A percentile compares a stretch with the other conserved stretches of the same genome.
These are phyloP conservation scores for Eira barbara DNA, from an alignment of 2,113 vertebrate species.

Conservation along the genomic window DNA sequence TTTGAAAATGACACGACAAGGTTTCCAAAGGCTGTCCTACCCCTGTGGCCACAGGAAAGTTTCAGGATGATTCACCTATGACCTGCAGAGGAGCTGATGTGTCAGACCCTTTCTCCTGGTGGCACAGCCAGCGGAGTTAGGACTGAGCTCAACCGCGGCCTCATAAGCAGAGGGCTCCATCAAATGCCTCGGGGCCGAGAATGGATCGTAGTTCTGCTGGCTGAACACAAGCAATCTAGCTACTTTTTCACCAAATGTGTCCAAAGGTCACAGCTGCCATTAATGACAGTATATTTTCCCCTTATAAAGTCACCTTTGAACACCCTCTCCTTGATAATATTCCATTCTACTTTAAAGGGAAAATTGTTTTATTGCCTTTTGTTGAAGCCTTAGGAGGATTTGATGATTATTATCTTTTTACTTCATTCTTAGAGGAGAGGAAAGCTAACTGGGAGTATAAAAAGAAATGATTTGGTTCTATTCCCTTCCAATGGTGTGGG, in stretches of 20 bases:
- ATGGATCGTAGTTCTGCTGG: not conserved
- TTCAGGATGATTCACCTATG: not conserved
- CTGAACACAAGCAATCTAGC: not conserved
- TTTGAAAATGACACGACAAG: not conserved
- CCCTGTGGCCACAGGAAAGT: not conserved
- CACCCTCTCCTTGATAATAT: not conserved
- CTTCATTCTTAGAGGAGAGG: not conserved
- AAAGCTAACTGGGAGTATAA: not conserved
- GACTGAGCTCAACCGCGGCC: not conserved
- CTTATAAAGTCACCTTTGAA: constrained; percentile 21
- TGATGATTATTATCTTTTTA: constrained; percentile 32
- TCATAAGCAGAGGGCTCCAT: not conserved
- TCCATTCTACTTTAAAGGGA: not conserved
- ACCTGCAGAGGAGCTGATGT: not conserved
- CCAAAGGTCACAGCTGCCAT: not conserved
- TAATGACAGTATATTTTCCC: not conserved
- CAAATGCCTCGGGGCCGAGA: not conserved
- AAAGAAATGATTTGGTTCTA: not conserved
- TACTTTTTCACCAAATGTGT: not conserved
- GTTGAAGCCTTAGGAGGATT: not conserved
- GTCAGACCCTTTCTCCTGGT: not conserved
- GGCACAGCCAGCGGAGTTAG: not conserved
- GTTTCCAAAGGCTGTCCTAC: not conserved
- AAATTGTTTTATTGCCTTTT: not conserved
- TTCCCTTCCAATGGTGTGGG: not conserved